Evolutionary conservation across 2,113 vertebrate species (phyloP), one percentile per base, ranked within the genome.

Genomic region (Pao palembangensis): DNA sequence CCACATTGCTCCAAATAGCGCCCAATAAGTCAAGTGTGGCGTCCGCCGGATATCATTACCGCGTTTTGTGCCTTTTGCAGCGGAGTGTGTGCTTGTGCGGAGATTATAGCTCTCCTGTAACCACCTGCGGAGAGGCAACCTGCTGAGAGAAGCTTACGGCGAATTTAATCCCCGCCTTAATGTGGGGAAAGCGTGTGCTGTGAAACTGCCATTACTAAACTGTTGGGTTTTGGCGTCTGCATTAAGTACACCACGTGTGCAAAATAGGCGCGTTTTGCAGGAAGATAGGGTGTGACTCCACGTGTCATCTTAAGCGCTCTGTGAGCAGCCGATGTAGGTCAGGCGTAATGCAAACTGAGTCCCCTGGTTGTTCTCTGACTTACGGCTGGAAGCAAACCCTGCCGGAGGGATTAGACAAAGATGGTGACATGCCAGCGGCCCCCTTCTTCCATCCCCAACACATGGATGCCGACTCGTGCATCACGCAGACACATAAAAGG

Each of bases 121-220:
- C 83, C 81, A 85, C 86, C 79, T 84, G 73, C 76, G 62, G 76
- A 73, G 85, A 78, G 60, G 62, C 73, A 63, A 76, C 79, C 77
- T 76, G 65, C 61, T 76, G 78, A 75, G 78, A 79, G 67, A 58
- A 84, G 83, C 82, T 87, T 85, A 75, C 63, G 58, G 55, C 76
- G 58, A 81, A 76, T 83, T 78, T 85, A 85, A 88, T 88, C 85
- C 78, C 47, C 56, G 69, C 80, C 64, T 69, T 88, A 86, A 87
- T 85, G 73, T 87, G 85, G 83, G 80, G 83, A 83, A 76, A 67
- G 76, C 81, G 78, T 83, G 83, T 76, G 80, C 78, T 55, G 42
- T 53, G 41, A 65, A 74, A 72, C 44, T 57, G 79, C 64, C 71
- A 66, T 73, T 71, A 73, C 73, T 78, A 76, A 82, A 82, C 81